phyloP scores from a whole-genome alignment of 2,888 invertebrate species.

The Pycnomerus fuliginosus region DNA sequence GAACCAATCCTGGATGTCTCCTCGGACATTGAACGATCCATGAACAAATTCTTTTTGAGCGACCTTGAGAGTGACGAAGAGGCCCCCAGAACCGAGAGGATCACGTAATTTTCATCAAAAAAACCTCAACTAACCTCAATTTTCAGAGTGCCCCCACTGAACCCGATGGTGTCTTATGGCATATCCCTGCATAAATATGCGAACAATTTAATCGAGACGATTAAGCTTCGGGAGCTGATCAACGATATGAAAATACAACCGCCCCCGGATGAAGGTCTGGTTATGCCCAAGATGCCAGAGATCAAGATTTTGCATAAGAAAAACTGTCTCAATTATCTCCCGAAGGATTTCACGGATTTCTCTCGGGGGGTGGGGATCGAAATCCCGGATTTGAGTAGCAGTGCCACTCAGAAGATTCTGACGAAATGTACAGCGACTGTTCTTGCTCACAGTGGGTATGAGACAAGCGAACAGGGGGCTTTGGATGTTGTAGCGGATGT shows the following conservation, averaged over 20 bases:
- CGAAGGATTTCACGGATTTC: neutral
- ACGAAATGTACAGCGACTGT: neutral
- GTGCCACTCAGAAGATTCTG: neutral
- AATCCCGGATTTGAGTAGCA: neutral
- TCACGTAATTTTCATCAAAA: too few species aligned
- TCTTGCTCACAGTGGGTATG: neutral
- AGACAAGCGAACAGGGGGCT: constrained; percentile 53
- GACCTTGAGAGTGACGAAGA: constrained; percentile 35
- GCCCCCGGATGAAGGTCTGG: too few species aligned
- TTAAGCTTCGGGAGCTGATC: constrained; percentile 21
- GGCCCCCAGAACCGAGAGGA: too few species aligned
- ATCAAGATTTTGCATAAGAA: constrained; percentile 39
- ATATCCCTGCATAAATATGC: constrained; percentile 47
- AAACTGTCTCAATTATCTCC: too few species aligned
- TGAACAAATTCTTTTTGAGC: constrained; percentile 43
- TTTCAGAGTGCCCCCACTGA: constrained; percentile 42
- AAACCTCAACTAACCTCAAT: too few species aligned
- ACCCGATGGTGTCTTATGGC: constrained; percentile 44
- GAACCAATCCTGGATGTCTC: constrained; percentile 38
- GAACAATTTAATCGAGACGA: constrained; percentile 45
- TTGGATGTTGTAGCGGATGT: constrained; percentile 55
- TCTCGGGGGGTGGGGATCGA: neutral
- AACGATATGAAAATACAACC: neutral
- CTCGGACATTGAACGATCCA: constrained; percentile 44
- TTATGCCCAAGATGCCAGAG: neutral